phyloP scores from a whole-genome alignment of 1,140 invertebrate species.

The Pissodes strobi region DNA sequence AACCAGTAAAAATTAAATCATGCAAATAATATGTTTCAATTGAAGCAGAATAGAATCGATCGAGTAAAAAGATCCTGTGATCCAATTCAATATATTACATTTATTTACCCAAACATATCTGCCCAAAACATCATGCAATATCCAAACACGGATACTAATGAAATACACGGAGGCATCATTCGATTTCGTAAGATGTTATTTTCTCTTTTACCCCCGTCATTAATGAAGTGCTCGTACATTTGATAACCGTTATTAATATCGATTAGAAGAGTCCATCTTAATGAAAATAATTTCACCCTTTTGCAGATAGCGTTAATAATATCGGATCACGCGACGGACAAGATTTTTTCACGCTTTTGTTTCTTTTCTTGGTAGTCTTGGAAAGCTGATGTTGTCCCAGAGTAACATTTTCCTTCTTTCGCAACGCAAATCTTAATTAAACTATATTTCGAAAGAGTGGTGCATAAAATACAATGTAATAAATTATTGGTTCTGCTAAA shows the following conservation, averaged over 20 bases:
- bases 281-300: conserved; percentile 28
- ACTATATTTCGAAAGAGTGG: too few relatives aligned
- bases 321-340: conserved; percentile 9
- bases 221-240: conserved; percentile 27
- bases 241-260: conserved; percentile 28
- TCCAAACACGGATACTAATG: conserved; percentile 21
- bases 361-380: conserved; percentile 10
- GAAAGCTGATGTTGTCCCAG: too few relatives aligned
- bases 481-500: too few relatives aligned
- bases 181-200: conserved; percentile 27
- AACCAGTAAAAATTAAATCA: too few relatives aligned
- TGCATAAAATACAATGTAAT: too few relatives aligned
- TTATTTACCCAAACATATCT: conserved; percentile 12
- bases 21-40: too few relatives aligned
- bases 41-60: too few relatives aligned
- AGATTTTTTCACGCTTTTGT: conserved; percentile 23
- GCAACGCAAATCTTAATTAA: too few relatives aligned
- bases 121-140: conserved; percentile 8
- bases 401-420: too few relatives aligned
- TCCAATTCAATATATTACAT: too few relatives aligned
- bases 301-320: conserved; percentile 23
- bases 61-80: too few relatives aligned
- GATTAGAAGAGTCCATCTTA: conserved; percentile 27
- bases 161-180: conserved; percentile 16
- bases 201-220: conserved; percentile 12